Evolutionary conservation across 2,113 vertebrate species (phyloP).

Genomic region (Pterocles burchelli): DNA sequence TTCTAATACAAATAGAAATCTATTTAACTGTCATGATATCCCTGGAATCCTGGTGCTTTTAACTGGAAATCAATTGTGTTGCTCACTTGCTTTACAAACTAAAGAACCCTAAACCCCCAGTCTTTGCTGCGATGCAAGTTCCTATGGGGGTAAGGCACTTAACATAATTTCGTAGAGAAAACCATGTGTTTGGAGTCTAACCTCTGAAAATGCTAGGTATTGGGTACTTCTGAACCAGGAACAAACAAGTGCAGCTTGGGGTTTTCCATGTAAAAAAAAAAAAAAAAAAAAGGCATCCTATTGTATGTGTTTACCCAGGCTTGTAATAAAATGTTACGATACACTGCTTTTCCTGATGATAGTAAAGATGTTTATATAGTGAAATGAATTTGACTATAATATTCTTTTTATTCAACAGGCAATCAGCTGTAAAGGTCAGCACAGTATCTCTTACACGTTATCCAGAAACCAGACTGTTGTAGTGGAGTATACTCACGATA

Average conservation of each 20-base stretch:
- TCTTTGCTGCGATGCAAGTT: neutral
- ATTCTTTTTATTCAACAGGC: constrained; percentile 81
- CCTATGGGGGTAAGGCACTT: neutral
- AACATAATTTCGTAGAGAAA: neutral
- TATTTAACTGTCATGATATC: neutral
- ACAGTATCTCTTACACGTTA: constrained; percentile 96
- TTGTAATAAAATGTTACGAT: neutral
- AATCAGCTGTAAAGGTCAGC: constrained; percentile 93
- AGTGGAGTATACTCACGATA: constrained; percentile 95
- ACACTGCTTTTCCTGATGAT: constrained; percentile 6
- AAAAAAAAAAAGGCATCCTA: neutral
- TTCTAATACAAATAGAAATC: neutral
- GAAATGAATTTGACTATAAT: neutral
- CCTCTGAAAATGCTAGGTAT: neutral
- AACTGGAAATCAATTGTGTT: neutral
- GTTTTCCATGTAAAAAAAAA: neutral
- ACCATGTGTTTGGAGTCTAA: neutral
- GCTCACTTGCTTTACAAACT: neutral
- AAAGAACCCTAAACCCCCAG: neutral
- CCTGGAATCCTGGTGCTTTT: neutral
- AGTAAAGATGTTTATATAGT: neutral
- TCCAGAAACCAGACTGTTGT: constrained; percentile 97
- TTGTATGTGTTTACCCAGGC: neutral
- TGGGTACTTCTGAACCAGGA: neutral
- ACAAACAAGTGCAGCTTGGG: neutral